Evolutionary conservation across 2,797 vertebrate species (phyloP).

Genomic region (Enteromius anoplus): DNA sequence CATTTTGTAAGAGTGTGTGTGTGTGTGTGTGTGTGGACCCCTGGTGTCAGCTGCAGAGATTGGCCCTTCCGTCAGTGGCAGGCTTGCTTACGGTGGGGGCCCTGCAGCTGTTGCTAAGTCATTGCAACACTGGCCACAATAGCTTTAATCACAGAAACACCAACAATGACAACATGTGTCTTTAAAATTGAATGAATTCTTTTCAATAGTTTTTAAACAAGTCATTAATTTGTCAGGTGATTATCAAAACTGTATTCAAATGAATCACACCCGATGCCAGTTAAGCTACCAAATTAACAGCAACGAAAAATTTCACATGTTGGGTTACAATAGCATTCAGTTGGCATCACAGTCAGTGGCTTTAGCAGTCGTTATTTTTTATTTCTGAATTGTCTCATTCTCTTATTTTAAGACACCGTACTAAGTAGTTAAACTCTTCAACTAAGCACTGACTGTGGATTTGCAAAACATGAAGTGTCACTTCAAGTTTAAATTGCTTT

Average conservation of each 20-base stretch:
- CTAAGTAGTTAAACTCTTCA: neutral
- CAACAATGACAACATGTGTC: neutral
- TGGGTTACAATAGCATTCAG: neutral
- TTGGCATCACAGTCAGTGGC: neutral
- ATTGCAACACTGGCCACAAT: neutral
- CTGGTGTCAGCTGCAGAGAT: slow-evolving; percentile 36
- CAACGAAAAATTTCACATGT: neutral
- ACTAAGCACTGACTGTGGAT: neutral
- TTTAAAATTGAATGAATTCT: neutral
- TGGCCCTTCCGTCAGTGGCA: slow-evolving; percentile 9
- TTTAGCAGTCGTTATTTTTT: neutral
- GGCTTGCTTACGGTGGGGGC: neutral
- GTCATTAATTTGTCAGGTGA: neutral
- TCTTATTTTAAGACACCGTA: slow-evolving; percentile 5
- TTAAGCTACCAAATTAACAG: neutral
- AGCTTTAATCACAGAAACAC: slow-evolving; percentile 14
- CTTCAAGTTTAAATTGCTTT: slow-evolving; percentile 25
- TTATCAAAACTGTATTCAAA: neutral
- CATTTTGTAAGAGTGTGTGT: neutral
- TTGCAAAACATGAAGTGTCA: slow-evolving; percentile 10
- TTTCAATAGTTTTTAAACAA: neutral
- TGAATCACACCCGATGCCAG: neutral
- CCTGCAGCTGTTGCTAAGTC: slow-evolving; percentile 37
- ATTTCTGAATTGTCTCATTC: neutral
- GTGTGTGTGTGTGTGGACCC: neutral